phyloP scores from a whole-genome alignment of 2,113 vertebrate genomes.

The Perca fluviatilis region DNA sequence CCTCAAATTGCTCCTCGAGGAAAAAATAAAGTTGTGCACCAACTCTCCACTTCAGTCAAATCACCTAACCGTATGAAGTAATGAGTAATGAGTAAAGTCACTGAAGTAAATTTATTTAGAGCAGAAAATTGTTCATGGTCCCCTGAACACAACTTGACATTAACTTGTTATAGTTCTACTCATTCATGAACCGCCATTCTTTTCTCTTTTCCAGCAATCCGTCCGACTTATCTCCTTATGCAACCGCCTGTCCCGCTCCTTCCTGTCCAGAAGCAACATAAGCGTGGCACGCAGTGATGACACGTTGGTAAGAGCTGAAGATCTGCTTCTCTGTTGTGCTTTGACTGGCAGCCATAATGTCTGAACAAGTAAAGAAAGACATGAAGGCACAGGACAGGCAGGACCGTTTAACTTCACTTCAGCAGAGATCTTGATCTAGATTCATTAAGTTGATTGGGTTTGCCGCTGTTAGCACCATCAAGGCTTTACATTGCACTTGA shows the following conservation, averaged over 20 bases:
- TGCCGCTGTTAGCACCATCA: not conserved
- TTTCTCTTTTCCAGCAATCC: slow-evolving; percentile 89
- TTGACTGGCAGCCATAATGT: no score
- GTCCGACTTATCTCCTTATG: slow-evolving; percentile 98
- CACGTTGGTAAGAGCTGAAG: slow-evolving; percentile 90
- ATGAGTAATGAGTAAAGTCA: not conserved
- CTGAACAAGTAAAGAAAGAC: not conserved
- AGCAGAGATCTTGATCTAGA: not conserved
- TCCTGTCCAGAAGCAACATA: slow-evolving; percentile 98
- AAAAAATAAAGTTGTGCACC: no score
- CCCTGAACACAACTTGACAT: slow-evolving; percentile 2
- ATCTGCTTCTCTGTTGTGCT: not conserved
- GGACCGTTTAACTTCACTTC: not conserved
- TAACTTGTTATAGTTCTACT: not conserved
- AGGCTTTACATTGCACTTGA: slow-evolving; percentile 5
- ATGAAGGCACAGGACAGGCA: not conserved
- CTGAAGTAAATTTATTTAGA: slow-evolving; percentile 20
- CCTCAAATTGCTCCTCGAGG: not conserved
- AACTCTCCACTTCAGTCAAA: not conserved
- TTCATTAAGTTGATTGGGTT: not conserved
- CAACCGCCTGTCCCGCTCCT: slow-evolving; percentile 98
- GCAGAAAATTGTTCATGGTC: slow-evolving; percentile 34
- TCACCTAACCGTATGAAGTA: not conserved
- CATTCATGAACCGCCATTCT: not conserved
- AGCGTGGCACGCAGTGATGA: slow-evolving; percentile 97